Conservation (phyloP, 2,797 vertebrate genomes). For the Macroramphosus scolopax region DNA sequence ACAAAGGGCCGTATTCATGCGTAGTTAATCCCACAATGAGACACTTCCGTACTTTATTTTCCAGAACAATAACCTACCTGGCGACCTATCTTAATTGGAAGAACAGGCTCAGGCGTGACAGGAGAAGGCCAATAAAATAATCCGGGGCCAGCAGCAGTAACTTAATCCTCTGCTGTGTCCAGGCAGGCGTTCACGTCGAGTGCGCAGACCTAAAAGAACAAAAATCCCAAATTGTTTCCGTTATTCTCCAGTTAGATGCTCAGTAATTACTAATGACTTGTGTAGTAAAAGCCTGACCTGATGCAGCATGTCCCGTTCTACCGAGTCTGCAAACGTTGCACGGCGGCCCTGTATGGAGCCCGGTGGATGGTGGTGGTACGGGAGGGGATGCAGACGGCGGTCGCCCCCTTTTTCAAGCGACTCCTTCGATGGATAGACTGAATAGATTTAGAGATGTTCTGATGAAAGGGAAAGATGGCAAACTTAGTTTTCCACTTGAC, state of each 20-base stretch:
- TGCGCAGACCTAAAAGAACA: conserved; percentile 52
- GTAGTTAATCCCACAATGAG: too few species aligned
- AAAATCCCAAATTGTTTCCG: conserved; percentile 2
- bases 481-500: too few species aligned
- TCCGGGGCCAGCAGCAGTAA: conserved; percentile 68
- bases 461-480: too few species aligned
- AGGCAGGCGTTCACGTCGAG: conserved; percentile 44
- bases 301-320: conserved; percentile 48
- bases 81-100: conserved; percentile 43
- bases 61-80: conserved; percentile 57
- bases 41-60: background rate
- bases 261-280: conserved; percentile 21
- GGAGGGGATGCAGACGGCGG: conserved; percentile 23
- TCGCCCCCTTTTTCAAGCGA: conserved; percentile 16
- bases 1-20: too few species aligned
- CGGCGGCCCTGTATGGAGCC: too few species aligned
- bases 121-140: conserved; percentile 75
- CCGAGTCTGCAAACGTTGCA: too few species aligned
- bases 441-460: conserved; percentile 23
- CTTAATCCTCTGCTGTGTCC: conserved; percentile 76
- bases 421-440: conserved; percentile 27
- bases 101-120: conserved; percentile 50
- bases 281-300: conserved; percentile 31
- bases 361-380: conserved; percentile 1
- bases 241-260: background rate